These are phyloP conservation scores for Drosophila melanosoma DNA, from an alignment of 2,888 invertebrate genomes.

Conservation along the genomic window DNA sequence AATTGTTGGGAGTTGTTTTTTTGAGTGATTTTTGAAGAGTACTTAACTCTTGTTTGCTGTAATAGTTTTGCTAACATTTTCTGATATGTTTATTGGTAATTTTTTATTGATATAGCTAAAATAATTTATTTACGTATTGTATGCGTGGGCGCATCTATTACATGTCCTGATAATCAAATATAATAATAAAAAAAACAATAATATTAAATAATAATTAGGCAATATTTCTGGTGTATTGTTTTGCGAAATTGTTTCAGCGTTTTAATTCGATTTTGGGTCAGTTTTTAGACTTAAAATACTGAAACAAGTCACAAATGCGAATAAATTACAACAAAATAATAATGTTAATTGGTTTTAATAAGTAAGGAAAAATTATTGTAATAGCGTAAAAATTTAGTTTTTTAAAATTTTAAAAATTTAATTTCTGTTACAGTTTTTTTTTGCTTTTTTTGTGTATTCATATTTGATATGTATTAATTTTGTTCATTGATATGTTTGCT, in stretches of 20 bases:
- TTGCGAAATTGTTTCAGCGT: constrained; percentile 74
- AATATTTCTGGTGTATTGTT: constrained; percentile 3
- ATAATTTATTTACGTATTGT: constrained; percentile 2
- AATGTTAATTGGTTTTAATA: not conserved
- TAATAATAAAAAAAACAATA: not conserved
- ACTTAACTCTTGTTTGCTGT: constrained; percentile 70
- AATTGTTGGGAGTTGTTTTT: constrained; percentile 47
- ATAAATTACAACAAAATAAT: not conserved
- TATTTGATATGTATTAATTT: constrained; percentile 63
- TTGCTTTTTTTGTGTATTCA: constrained; percentile 13
- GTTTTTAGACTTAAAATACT: constrained; percentile 70
- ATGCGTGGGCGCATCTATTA: constrained; percentile 27
- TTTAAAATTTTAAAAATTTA: not conserved
- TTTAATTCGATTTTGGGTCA: constrained; percentile 73
- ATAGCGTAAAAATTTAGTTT: not conserved
- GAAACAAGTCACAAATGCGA: constrained; percentile 71
- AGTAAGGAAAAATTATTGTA: not conserved
- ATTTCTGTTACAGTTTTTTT: constrained; percentile 3
- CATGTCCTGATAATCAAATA: not conserved
- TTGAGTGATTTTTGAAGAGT: constrained; percentile 77
- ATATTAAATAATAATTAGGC: not conserved
- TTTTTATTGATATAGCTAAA: constrained; percentile 31
- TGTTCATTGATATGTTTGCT: constrained; percentile 55
- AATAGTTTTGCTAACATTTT: constrained; percentile 52
- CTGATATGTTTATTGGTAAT: constrained; percentile 55